Conservation (phyloP, 2,113 vertebrate species). For the Elaphurus davidianus region DNA sequence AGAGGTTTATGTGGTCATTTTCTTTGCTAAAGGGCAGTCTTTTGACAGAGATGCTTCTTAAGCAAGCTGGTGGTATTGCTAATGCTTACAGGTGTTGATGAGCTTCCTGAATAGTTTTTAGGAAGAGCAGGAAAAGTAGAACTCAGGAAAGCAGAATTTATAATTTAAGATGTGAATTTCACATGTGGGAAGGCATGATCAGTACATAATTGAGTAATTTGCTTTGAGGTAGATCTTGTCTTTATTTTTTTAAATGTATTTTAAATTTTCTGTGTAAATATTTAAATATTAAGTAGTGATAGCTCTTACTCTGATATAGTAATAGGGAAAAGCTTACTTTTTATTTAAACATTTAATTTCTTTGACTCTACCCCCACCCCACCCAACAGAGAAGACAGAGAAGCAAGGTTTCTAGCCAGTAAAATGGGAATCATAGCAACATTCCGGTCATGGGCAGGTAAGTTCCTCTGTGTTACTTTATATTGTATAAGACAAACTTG, state of each 20-base stretch:
- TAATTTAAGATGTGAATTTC: slow-evolving; percentile 9
- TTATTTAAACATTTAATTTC: slow-evolving; percentile 28
- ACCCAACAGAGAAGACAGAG: slow-evolving; percentile 92
- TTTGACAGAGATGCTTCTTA: not conserved
- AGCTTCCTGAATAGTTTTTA: not conserved
- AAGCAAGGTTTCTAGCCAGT: slow-evolving; percentile 95
- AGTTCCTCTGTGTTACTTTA: slow-evolving; percentile 41
- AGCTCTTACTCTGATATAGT: not conserved
- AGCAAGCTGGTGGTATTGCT: not conserved
- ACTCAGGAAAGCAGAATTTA: slow-evolving; percentile 22
- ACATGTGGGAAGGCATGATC: not conserved
- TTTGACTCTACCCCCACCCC: not conserved
- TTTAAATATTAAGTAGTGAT: slow-evolving; percentile 32
- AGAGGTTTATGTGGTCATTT: not conserved
- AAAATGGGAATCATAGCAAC: slow-evolving; percentile 98
- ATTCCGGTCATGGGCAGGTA: slow-evolving; percentile 98
- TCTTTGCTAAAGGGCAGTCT: not conserved
- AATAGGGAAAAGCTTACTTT: not conserved
- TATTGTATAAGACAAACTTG: not conserved
- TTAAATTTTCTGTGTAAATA: slow-evolving; percentile 33
- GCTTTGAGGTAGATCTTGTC: not conserved
- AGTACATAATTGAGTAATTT: not conserved
- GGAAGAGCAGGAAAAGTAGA: slow-evolving; percentile 1
- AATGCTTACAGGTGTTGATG: not conserved
- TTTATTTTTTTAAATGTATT: not conserved